Evolutionary conservation across 2,797 vertebrate genomes (phyloP).

Genomic region (Lagorchestes hirsutus): DNA sequence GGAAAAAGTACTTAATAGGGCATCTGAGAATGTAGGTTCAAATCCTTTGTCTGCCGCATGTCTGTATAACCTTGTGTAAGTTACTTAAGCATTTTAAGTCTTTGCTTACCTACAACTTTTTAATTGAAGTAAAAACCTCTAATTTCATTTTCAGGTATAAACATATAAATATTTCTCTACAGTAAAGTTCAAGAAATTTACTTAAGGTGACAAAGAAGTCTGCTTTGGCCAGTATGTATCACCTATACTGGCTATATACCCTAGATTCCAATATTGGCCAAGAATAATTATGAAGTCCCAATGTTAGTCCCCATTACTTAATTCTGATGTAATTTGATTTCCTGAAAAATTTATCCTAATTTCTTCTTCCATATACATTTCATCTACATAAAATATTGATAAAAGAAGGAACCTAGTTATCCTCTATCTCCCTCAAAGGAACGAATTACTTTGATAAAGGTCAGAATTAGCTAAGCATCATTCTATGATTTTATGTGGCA

Average conservation of each 20-base stretch:
- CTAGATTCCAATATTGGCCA: constrained; percentile 36
- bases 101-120: not conserved
- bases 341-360: constrained; percentile 13
- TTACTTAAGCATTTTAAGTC: not conserved
- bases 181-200: not conserved
- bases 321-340: not conserved
- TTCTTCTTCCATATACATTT: constrained; percentile 9
- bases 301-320: constrained; percentile 34
- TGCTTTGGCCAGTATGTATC: constrained; percentile 13
- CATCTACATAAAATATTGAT: not conserved
- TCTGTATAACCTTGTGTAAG: not conserved
- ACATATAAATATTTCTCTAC: not conserved
- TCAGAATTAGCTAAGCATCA: not conserved
- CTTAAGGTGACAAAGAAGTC: not conserved
- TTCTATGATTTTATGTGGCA: not conserved
- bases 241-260: not conserved
- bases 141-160: not conserved
- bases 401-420: not conserved
- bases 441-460: not conserved
- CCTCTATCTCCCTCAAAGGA: not conserved
- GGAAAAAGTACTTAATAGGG: not conserved
- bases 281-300: constrained; percentile 53
- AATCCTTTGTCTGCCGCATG: not conserved
- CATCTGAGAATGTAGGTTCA: not conserved
- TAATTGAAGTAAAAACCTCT: not conserved